phyloP scores from a whole-genome alignment of 2,113 vertebrate genomes.

The Gasterosteus nipponicus region DNA sequence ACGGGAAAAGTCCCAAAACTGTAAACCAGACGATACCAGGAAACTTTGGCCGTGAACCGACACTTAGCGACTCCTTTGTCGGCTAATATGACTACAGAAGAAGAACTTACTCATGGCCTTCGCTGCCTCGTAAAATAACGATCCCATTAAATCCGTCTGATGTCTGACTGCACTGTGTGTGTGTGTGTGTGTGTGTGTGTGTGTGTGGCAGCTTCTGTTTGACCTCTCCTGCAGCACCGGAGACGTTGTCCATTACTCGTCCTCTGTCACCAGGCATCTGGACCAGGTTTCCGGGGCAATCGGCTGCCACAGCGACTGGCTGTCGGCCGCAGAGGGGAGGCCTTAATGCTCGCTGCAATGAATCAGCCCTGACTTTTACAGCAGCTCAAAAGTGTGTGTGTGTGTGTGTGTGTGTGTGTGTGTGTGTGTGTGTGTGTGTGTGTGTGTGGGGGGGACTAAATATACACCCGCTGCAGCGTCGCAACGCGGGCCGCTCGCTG shows the following conservation, averaged over 20 bases:
- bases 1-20: constrained; percentile 78
- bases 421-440: no score
- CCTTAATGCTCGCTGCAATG: constrained; percentile 40
- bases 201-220: constrained; percentile 22
- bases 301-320: constrained; percentile 49
- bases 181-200: constrained; percentile 54
- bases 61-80: constrained; percentile 68
- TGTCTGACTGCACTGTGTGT: constrained; percentile 64
- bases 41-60: constrained; percentile 73
- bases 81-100: constrained; percentile 63
- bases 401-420: no score
- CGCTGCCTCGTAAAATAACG: constrained; percentile 53
- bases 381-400: constrained; percentile 33
- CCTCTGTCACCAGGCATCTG: constrained; percentile 56
- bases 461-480: constrained; percentile 43
- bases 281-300: constrained; percentile 58
- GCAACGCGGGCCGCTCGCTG: constrained; percentile 22
- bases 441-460: constrained; percentile 45
- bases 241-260: constrained; percentile 59
- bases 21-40: constrained; percentile 77
- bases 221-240: constrained; percentile 35
- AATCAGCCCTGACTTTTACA: constrained; percentile 41
- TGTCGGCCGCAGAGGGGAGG: constrained; percentile 61
- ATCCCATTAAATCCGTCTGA: constrained; percentile 49
- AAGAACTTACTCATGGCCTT: constrained; percentile 61